Conservation (phyloP, 2,888 invertebrate species). For the Rhamphomyia laevipes region DNA sequence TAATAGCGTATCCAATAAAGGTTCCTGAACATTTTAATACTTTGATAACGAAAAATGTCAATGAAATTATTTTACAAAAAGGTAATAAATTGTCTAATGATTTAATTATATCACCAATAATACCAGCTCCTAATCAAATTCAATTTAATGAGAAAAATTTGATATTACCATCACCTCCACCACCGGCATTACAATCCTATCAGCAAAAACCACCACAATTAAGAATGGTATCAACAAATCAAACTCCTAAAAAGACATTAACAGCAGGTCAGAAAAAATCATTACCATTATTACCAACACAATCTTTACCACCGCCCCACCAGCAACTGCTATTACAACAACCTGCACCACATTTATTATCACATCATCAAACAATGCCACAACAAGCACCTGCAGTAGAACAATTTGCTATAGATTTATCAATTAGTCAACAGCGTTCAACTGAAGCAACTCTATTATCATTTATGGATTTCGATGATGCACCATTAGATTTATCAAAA, state of each 20-base stretch:
- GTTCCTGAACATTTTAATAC: background rate
- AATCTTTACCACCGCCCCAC: background rate
- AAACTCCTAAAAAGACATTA: background rate
- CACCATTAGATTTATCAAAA: conserved; percentile 30
- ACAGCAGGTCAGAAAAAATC: background rate
- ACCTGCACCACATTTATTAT: background rate
- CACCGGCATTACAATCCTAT: background rate
- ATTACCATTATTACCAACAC: background rate
- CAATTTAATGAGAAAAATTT: background rate
- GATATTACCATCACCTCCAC: background rate
- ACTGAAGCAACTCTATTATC: background rate
- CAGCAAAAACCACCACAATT: too few species aligned
- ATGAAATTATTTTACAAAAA: background rate
- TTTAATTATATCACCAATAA: background rate
- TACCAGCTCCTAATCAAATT: background rate
- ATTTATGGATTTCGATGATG: conserved; percentile 14
- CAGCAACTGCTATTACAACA: background rate
- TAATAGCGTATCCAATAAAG: background rate
- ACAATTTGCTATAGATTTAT: background rate
- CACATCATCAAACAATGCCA: too few species aligned
- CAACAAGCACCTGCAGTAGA: background rate
- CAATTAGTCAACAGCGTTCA: background rate
- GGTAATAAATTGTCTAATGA: conserved; percentile 1
- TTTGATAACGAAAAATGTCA: background rate
- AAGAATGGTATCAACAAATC: background rate